Evolutionary conservation across 2,113 vertebrate genomes (phyloP).

Genomic region (Prunella himalayana): DNA sequence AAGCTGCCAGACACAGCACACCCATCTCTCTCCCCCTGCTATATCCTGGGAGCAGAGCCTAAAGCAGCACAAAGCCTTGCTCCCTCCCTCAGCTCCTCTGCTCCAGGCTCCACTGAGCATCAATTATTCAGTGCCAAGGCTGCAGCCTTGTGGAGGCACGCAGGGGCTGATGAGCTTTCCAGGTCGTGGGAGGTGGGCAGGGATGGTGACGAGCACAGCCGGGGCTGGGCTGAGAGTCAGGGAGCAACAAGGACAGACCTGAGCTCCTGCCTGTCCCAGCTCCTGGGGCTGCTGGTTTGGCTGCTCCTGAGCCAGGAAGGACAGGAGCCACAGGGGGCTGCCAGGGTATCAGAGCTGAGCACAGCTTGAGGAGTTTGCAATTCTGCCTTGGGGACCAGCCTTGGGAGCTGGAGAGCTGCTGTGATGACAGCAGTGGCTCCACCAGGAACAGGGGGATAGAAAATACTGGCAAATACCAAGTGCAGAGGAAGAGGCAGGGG

Average conservation of each 20-base stretch:
- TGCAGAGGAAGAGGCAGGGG: rapidly evolving
- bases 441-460: neutral
- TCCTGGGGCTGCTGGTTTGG: neutral
- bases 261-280: neutral
- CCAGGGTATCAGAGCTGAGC: neutral
- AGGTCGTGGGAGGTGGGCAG: neutral
- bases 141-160: rapidly evolving
- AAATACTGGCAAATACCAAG: neutral
- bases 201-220: neutral
- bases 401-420: neutral
- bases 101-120: conserved; percentile 7
- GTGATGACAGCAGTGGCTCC: rapidly evolving
- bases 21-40: neutral
- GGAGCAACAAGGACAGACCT: rapidly evolving
- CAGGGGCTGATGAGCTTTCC: neutral
- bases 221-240: neutral
- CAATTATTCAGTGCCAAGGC: neutral
- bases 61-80: neutral
- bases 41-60: neutral
- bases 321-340: neutral
- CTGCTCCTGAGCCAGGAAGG: neutral
- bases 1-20: neutral
- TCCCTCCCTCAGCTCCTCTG: neutral
- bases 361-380: neutral
- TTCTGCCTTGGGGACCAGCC: neutral